phyloP scores from a whole-genome alignment of 1,140 invertebrate species.

The Portunus trituberculatus region DNA sequence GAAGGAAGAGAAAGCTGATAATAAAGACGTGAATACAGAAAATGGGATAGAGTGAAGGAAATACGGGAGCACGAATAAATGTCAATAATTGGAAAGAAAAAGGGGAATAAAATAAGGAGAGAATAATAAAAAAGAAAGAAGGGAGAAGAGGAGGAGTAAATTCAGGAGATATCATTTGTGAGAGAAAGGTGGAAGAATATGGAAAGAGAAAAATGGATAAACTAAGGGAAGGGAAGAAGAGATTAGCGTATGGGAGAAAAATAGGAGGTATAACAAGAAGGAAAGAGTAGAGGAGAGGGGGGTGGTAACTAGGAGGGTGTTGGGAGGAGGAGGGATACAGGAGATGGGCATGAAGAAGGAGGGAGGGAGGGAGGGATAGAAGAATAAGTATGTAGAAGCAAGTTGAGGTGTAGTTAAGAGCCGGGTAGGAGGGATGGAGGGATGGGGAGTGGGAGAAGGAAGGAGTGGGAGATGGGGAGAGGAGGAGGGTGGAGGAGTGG shows the following conservation, averaged over 20 bases:
- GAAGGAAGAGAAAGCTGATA: too few species aligned
- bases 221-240: neutral
- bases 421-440: neutral
- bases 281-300: neutral
- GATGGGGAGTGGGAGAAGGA: neutral
- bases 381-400: neutral
- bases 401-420: neutral
- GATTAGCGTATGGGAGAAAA: neutral
- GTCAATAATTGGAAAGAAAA: neutral
- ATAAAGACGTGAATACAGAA: too few species aligned
- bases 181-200: neutral
- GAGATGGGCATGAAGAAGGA: neutral
- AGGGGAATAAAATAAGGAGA: neutral
- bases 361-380: neutral
- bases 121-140: neutral
- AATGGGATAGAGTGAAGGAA: too few species aligned
- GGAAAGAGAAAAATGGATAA: too few species aligned
- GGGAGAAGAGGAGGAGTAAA: neutral
- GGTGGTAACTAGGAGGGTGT: neutral
- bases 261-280: neutral
- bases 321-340: neutral
- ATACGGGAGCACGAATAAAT: too few species aligned
- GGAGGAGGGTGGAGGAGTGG: neutral
- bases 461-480: neutral
- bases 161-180: neutral